Base-by-base conservation (phyloP, 64 coral and sea anemone species). In the Montipora efflorescens region DNA sequence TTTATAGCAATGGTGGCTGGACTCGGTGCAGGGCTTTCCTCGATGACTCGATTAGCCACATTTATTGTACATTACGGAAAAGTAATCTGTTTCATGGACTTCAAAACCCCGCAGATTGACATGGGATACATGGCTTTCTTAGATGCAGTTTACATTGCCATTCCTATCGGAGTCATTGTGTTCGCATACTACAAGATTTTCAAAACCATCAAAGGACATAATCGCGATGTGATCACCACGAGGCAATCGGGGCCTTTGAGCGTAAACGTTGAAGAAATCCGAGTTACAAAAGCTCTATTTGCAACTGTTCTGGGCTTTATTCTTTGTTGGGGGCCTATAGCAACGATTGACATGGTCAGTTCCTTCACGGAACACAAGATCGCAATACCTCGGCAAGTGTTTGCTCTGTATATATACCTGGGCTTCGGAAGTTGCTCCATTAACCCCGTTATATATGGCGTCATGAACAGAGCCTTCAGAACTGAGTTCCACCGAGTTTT, bases 301-400 rank as follows among this genome's bases (percentile, higher is more conserved):
- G 92, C 92, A 70, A 52, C 92, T 59, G 92, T 93, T 0, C 48
- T 93, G 19, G 92, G 92, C 5, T 93, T 93, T 28, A 78, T 79
- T 5, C 67, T 82, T 23, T 93, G 92, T 80, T 93, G 92, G 92
- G 87, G 83, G 47, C 92, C 92, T 19, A 87, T 93, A 36, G 92
- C 92, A 45, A 61, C 87, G 46, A 88, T 93, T 53, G 92, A 93
- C 23, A 80, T 88, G 83, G 87, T 93, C 43, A 84, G 78, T 21
- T 88, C 92, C 8, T 80, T 88, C 50, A 64, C 83, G 5, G 45
- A 77, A 15, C 77, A 93, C 47, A 58, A 64, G 21, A 10, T 88
- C 14, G 13, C 8, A 1, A 69, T 79, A 7, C 92, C 92, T 15
- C 43, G 92, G 3, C 75, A 93, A n/a, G 67, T 88, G 3, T 93